Evolutionary conservation across 2,888 invertebrate species (phyloP).

Genomic region (Melanchra persicariae): DNA sequence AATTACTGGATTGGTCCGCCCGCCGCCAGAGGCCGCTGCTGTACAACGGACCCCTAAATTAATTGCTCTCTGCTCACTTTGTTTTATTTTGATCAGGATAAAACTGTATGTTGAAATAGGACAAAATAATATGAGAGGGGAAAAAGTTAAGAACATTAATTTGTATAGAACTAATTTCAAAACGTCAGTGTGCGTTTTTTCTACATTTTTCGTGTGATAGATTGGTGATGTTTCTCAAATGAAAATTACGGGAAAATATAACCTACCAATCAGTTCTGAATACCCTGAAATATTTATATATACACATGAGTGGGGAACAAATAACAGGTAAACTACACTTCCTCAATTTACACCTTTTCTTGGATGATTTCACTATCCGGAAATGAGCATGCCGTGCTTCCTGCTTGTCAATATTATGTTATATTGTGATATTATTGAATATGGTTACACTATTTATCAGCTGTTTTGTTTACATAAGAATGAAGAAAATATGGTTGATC

Average conservation of each 20-base stretch:
- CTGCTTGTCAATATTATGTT: background rate
- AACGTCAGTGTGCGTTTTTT: background rate
- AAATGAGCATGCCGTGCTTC: constrained; percentile 19
- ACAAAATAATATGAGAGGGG: constrained; percentile 8
- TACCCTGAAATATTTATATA: background rate
- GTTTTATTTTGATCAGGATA: constrained; percentile 82
- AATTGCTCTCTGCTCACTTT: constrained; percentile 87
- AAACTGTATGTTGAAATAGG: constrained; percentile 72
- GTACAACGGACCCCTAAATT: constrained; percentile 84
- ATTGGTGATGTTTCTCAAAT: background rate
- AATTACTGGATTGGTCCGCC: constrained; percentile 88
- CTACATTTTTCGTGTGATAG: background rate
- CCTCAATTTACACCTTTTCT: constrained; percentile 36
- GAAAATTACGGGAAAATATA: background rate
- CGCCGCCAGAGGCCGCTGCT: constrained; percentile 76
- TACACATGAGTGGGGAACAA: background rate
- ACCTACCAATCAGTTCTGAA: background rate
- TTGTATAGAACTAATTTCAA: background rate
- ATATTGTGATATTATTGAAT: background rate
- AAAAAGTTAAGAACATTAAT: background rate
- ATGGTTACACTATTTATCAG: background rate
- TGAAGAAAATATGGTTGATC: background rate
- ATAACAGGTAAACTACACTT: constrained; percentile 33
- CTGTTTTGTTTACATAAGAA: background rate
- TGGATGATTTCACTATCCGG: constrained; percentile 18